Base-by-base conservation (phyloP, 1,140 invertebrate genomes). In the Paramacrobiotus metropolitanus region DNA sequence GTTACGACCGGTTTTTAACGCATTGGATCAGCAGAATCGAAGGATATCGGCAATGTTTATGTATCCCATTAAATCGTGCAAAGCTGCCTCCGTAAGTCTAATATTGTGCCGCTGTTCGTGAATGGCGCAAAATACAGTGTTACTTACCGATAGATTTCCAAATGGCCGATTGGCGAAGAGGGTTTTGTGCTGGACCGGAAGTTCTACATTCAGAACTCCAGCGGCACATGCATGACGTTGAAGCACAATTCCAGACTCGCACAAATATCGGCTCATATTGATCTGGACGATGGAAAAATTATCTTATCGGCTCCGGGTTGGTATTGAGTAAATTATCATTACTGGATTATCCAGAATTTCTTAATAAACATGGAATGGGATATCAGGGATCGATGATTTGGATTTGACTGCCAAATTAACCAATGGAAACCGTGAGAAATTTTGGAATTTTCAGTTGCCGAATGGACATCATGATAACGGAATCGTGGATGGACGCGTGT, bases 101-200 rank as follows among this genome's bases (percentile, higher is more conserved):
- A n/a, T n/a, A n/a, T n/a, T n/a, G n/a, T n/a, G n/a, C n/a, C n/a
- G n/a, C n/a, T n/a, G n/a, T n/a, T n/a, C n/a, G n/a, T n/a, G n/a
- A n/a, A n/a, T n/a, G n/a, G n/a, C n/a, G n/a, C n/a, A n/a, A n/a
- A n/a, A n/a, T n/a, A n/a, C n/a, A n/a, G n/a, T n/a, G n/a, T n/a
- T n/a, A n/a, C n/a, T n/a, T n/a, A n/a, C 66, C 60, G 44, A 9
- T 29, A 74, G 61, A 69, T 77, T 24, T 65, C 63, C 24, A 72
- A 72, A n/a, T 93, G 89, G 87, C 74, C 75, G 34, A 71, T 92
- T 31, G 80, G 79, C 28, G 64, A 68, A 0, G 81, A 79, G 67
- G 90, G 90, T 1, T 75, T 96, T 21, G 74, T 83, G 67, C 92
- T 84, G 71, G 92, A 96, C 72, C 77, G 91, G 66, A 78, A 85